A percentile compares a stretch with the other conserved stretches of the same genome.
Evolutionary conservation across 2,113 vertebrate genomes (phyloP).

Genomic region (Pseudonaja textilis): DNA sequence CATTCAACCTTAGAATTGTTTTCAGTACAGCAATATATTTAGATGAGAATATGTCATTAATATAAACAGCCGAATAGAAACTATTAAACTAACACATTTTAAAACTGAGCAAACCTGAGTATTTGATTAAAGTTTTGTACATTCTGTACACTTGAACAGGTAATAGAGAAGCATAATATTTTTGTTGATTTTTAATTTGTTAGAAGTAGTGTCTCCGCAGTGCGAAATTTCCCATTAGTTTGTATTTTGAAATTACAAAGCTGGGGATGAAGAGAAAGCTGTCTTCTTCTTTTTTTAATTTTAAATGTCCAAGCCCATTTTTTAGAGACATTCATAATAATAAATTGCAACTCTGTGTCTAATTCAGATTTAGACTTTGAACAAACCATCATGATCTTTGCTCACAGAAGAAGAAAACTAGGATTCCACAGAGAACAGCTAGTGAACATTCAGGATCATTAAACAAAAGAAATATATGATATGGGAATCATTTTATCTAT

Average conservation of each 20-base stretch:
- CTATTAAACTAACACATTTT: constrained; percentile 98
- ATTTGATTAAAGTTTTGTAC: constrained; percentile 98
- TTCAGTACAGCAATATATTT: constrained; percentile 87
- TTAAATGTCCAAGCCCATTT: constrained; percentile 40
- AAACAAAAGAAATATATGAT: not conserved
- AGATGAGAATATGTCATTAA: constrained; percentile 95
- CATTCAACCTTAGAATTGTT: constrained; percentile 96
- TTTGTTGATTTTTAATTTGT: constrained; percentile 80
- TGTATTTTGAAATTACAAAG: constrained; percentile 67
- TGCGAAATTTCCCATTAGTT: constrained; percentile 67
- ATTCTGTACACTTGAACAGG: constrained; percentile 86
- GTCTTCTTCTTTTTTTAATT: not conserved
- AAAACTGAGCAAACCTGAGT: constrained; percentile 94
- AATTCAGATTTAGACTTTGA: not conserved
- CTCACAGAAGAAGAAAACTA: not conserved
- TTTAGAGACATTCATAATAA: constrained; percentile 36
- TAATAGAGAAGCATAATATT: constrained; percentile 72
- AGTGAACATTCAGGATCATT: constrained; percentile 23
- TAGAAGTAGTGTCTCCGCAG: constrained; percentile 66
- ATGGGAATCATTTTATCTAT: no score
- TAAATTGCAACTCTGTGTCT: constrained; percentile 44
- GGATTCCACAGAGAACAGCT: constrained; percentile 44
- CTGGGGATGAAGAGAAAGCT: constrained; percentile 39
- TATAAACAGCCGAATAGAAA: constrained; percentile 94
- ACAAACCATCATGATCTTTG: not conserved